Percentiles rank a stretch among this genome's conserved stretches.
Evolutionary conservation across 2,888 invertebrate species (phyloP).

Genomic region (Harpalus rufipes): DNA sequence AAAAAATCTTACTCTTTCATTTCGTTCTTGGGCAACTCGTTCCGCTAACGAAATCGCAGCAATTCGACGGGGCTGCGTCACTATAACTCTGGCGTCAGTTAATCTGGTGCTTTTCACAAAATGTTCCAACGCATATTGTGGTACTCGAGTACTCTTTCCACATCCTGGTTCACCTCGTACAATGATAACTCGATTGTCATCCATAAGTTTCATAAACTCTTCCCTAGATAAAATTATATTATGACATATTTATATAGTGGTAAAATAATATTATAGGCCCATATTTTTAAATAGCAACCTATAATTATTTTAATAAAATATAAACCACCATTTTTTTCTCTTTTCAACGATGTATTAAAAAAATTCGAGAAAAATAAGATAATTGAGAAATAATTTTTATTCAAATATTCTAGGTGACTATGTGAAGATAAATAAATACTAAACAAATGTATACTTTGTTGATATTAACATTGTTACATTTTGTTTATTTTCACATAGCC

Average conservation of each 20-base stretch:
- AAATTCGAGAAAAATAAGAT: too few species aligned
- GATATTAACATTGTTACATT: too few species aligned
- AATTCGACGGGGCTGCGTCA: constrained; percentile 85
- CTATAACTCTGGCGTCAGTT: constrained; percentile 79
- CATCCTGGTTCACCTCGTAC: constrained; percentile 87
- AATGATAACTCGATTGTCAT: constrained; percentile 79
- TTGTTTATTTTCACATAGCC: too few species aligned
- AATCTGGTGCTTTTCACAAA: constrained; percentile 76
- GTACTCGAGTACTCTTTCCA: constrained; percentile 86
- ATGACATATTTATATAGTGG: not conserved
- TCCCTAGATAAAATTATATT: constrained; percentile 73
- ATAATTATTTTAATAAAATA: too few species aligned
- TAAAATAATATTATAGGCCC: too few species aligned
- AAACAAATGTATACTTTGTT: too few species aligned
- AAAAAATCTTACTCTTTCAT: constrained; percentile 78
- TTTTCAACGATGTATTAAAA: too few species aligned
- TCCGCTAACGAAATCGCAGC: constrained; percentile 85
- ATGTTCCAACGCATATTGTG: constrained; percentile 81
- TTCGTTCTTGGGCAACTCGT: constrained; percentile 82
- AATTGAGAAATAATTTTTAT: too few species aligned
- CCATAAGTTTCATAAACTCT: constrained; percentile 79
- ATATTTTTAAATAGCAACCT: too few species aligned
- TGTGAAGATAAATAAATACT: too few species aligned
- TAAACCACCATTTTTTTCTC: too few species aligned
- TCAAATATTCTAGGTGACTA: too few species aligned